Percentiles rank a stretch among this genome's conserved stretches.
phyloP scores from a whole-genome alignment of 1,140 invertebrate species.

The Scaptomyza graminum region DNA sequence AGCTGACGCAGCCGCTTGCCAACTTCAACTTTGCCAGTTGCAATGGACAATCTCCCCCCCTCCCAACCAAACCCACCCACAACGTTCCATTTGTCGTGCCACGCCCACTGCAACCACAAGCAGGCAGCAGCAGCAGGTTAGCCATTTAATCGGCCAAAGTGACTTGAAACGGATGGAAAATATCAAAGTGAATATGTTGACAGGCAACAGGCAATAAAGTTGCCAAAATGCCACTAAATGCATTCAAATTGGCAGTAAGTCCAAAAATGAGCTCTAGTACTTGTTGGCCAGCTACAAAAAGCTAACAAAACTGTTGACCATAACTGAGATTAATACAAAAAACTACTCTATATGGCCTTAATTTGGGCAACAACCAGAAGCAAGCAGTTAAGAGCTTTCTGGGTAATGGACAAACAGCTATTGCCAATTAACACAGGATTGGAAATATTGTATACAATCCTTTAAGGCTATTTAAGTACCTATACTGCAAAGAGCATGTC shows the following conservation, averaged over 20 bases:
- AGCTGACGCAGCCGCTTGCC: constrained; percentile 61
- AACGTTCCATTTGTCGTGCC: constrained; percentile 7
- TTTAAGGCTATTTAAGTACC: too few relatives aligned
- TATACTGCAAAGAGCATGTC: too few relatives aligned
- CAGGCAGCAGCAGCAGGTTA: constrained; percentile 33
- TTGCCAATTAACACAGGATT: too few relatives aligned
- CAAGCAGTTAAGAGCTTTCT: too few relatives aligned
- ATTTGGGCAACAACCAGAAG: too few relatives aligned
- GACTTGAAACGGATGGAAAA: constrained; percentile 75
- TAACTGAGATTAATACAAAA: too few relatives aligned
- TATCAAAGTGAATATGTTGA: constrained; percentile 81
- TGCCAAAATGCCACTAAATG: constrained; percentile 51
- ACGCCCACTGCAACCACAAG: constrained; percentile 34
- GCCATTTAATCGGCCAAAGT: constrained; percentile 78
- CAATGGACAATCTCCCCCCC: too few relatives aligned
- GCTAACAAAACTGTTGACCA: not conserved
- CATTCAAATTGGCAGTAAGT: constrained; percentile 14
- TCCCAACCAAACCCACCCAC: constrained; percentile 6
- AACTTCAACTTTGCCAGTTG: not conserved
- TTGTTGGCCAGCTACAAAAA: not conserved
- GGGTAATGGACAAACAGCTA: too few relatives aligned
- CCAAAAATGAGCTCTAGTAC: constrained; percentile 5
- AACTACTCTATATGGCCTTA: too few relatives aligned
- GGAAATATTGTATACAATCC: too few relatives aligned
- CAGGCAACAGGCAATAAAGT: constrained; percentile 6